Evolutionary conservation across 1,140 invertebrate genomes (phyloP), one percentile per base, ranked within the genome.

Genomic region (Teleogryllus occipitalis): DNA sequence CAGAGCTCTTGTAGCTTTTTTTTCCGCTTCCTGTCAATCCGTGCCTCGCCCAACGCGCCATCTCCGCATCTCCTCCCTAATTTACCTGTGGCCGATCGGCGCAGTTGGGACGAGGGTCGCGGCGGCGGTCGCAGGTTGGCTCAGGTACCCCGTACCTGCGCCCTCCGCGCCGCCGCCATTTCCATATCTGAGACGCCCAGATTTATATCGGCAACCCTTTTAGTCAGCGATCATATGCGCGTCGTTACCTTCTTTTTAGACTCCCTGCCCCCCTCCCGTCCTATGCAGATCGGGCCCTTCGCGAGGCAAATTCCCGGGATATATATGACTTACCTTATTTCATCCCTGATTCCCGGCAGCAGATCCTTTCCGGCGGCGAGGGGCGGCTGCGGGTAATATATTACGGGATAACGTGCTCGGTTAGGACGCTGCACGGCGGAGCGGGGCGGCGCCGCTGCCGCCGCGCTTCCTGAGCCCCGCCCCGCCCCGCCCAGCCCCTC

Each of bases 161-260:
- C 54, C 18, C 18, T 2, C 10, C 54, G 10, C 54, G 54, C 54
- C 10, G 54, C 54, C 54, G 54, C 18, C 54, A 3, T 65, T 65
- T 65, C 54, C 54, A 65, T 65, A 18, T 18, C 54, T 65, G 18
- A 18, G 10, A 65, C 54, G 10, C 10, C 54, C 10, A 65, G 54
- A 65, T 65, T 65, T 65, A 65, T 65, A 65, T 65, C 54, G 54
- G 54, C 54, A 65, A 65, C 54, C 54, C 54, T 65, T 65, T 65
- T 65, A 65, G 54, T 18, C 54, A 10, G 27, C 54, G 10, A 10
- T 65, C 54, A 65, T 18, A 65, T 65, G 54, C 54, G 18, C 18
- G 54, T 65, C 54, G 54, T 65, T 65, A 65, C 18, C 54, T 65
- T 65, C 54, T 65, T 65, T 65, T 18, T 65, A 65, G 10, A 10